Evolutionary conservation across 2,113 vertebrate genomes (phyloP).

Genomic region (Tachuris rubrigastra): DNA sequence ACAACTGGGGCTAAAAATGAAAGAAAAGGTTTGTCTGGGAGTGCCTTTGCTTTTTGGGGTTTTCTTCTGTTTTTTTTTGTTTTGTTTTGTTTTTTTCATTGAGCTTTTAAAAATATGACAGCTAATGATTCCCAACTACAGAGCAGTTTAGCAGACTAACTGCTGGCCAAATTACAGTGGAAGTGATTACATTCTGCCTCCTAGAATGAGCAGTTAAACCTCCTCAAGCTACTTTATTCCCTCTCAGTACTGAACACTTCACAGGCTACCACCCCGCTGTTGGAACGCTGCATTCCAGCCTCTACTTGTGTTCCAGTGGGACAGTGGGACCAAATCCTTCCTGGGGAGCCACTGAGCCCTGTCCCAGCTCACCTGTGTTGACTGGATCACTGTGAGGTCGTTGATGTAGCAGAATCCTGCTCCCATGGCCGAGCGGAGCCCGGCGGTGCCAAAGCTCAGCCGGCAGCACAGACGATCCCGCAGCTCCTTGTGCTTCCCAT

Average conservation of each 20-base stretch:
- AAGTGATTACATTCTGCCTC: background rate
- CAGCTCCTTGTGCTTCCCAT: slow-evolving; percentile 78
- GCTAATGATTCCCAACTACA: accelerated
- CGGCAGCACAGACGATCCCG: slow-evolving; percentile 82
- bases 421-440: slow-evolving; percentile 91
- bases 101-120: background rate
- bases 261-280: accelerated
- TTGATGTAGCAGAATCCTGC: slow-evolving; percentile 93
- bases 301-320: accelerated
- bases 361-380: slow-evolving; percentile 82
- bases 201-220: background rate
- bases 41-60: background rate
- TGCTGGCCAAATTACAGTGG: background rate
- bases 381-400: slow-evolving; percentile 94
- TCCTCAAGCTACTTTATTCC: background rate
- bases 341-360: accelerated
- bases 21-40: background rate
- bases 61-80: too few species aligned
- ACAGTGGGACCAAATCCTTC: accelerated
- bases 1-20: background rate
- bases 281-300: background rate
- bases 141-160: accelerated
- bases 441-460: slow-evolving; percentile 90
- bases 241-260: background rate
- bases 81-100: too few species aligned